These are phyloP conservation scores for Sesia bembeciformis DNA, from an alignment of 2,888 invertebrate species.

Conservation along the genomic window DNA sequence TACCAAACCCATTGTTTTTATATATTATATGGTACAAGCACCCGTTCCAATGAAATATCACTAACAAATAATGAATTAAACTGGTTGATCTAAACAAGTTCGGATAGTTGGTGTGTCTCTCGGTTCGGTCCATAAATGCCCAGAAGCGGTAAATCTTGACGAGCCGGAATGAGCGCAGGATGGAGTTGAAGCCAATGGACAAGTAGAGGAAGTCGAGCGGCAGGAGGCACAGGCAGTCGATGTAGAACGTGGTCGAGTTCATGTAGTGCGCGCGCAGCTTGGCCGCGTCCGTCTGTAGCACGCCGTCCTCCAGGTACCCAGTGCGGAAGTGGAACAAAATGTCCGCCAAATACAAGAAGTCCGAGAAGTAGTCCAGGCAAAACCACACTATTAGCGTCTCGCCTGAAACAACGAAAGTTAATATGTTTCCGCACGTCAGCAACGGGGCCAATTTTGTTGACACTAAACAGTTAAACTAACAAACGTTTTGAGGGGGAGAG, in stretches of 20 bases:
- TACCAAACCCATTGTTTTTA: slow-evolving; percentile 95
- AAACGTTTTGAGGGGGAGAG: no score
- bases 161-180: slow-evolving; percentile 94
- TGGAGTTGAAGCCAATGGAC: slow-evolving; percentile 97
- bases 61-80: slow-evolving; percentile 95
- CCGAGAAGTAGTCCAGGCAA: slow-evolving; percentile 96
- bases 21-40: slow-evolving; percentile 98
- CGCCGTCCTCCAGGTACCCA: slow-evolving; percentile 97
- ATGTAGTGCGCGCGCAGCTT: slow-evolving; percentile 97
- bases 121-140: slow-evolving; percentile 98
- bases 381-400: slow-evolving; percentile 96
- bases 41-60: slow-evolving; percentile 99
- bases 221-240: slow-evolving; percentile 97
- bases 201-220: slow-evolving; percentile 98
- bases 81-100: slow-evolving; percentile 95
- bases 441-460: no score
- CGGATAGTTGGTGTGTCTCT: slow-evolving; percentile 98
- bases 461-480: no score
- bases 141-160: slow-evolving; percentile 98
- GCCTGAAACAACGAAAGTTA: slow-evolving; percentile 69
- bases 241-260: slow-evolving; percentile 98
- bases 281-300: slow-evolving; percentile 94
- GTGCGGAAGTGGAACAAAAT: slow-evolving; percentile 98
- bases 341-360: slow-evolving; percentile 96
- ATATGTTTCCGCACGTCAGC: not conserved